These are phyloP conservation scores for Conops quadrifasciatus DNA, from an alignment of 2,888 invertebrate genomes.

Conservation along the genomic window DNA sequence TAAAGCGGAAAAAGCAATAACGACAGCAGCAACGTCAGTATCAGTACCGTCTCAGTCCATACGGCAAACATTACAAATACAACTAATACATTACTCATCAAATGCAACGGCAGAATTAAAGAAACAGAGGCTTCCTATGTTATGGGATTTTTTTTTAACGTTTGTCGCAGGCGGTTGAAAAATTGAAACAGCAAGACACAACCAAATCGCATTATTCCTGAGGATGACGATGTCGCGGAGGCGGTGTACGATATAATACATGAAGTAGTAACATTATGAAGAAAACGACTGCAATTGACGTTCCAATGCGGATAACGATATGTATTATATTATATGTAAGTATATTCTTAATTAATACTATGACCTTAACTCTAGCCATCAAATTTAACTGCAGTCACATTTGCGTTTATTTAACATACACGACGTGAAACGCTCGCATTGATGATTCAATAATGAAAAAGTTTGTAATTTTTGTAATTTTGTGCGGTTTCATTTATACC, in stretches of 20 bases:
- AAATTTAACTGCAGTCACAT: neutral
- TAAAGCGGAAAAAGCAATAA: too few species aligned
- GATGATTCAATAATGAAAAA: too few species aligned
- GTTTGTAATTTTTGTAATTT: too few species aligned
- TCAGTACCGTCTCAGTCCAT: too few species aligned
- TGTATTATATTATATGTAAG: constrained; percentile 32
- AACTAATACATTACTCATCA: too few species aligned
- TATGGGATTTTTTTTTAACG: constrained; percentile 28
- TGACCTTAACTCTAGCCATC: constrained; percentile 24
- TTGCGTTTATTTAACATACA: constrained; percentile 22
- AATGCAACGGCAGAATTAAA: too few species aligned
- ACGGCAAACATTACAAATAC: too few species aligned
- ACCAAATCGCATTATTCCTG: too few species aligned
- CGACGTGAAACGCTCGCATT: constrained; percentile 20
- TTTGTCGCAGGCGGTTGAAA: constrained; percentile 23
- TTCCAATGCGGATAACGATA: constrained; percentile 22
- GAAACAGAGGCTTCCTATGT: too few species aligned
- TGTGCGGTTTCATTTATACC: constrained; percentile 21
- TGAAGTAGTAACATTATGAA: constrained; percentile 19
- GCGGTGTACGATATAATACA: constrained; percentile 12
- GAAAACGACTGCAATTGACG: constrained; percentile 18
- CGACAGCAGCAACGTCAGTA: too few species aligned
- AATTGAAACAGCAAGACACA: neutral
- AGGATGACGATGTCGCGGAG: neutral
- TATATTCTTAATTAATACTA: constrained; percentile 17